Conservation (phyloP, 2,888 invertebrate genomes). For the Drosophila prostipennis region DNA sequence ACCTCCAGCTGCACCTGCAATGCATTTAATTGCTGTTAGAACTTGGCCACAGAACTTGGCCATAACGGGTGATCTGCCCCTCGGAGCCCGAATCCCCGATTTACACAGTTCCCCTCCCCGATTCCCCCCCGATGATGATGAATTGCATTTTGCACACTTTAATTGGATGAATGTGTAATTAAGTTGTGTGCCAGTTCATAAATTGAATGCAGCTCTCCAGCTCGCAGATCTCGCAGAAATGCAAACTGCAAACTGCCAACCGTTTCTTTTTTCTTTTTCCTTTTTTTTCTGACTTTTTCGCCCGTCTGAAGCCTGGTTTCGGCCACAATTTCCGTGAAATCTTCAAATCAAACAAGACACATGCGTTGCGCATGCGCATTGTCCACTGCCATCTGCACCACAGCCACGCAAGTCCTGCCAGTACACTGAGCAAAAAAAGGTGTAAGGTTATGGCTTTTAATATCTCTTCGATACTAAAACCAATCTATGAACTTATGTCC, state of each 20-base stretch:
- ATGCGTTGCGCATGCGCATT: slow-evolving; percentile 81
- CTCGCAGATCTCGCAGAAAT: slow-evolving; percentile 14
- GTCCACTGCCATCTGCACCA: slow-evolving; percentile 45
- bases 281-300: neutral
- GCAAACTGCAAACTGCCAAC: slow-evolving; percentile 16
- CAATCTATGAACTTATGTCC: no score
- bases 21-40: slow-evolving; percentile 42
- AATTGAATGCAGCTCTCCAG: slow-evolving; percentile 49
- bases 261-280: neutral
- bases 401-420: slow-evolving; percentile 38
- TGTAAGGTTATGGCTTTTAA: no score
- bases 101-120: neutral
- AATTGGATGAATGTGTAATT: slow-evolving; percentile 83
- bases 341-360: slow-evolving; percentile 82
- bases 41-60: slow-evolving; percentile 46
- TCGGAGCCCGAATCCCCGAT: neutral
- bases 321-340: slow-evolving; percentile 78
- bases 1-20: slow-evolving; percentile 67
- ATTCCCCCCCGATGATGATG: slow-evolving; percentile 67
- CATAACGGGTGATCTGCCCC: slow-evolving; percentile 37
- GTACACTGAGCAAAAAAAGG: neutral
- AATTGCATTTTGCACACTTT: slow-evolving; percentile 82
- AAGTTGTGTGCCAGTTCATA: slow-evolving; percentile 77
- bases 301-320: slow-evolving; percentile 17
- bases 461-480: no score